Evolutionary conservation across 2,797 vertebrate species (phyloP), one percentile per base, ranked within the genome.

Genomic region (Ictinia mississippiensis): DNA sequence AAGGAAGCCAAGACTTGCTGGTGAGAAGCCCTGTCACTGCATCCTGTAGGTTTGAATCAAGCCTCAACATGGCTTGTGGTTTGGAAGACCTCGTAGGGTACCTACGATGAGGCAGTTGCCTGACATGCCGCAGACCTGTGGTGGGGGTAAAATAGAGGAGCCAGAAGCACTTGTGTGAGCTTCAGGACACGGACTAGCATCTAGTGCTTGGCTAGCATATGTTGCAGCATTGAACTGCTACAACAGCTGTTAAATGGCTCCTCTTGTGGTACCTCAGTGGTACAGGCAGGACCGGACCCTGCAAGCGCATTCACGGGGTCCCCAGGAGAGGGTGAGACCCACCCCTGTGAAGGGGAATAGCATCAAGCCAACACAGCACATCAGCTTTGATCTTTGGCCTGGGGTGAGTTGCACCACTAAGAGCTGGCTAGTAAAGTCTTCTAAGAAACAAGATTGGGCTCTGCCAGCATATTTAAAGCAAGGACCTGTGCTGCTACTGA

Each of bases 111-210:
- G 50, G 74, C 12, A 49, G 50, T 4, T 9, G 40, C n/a, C n/a
- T 49, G 44, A 49, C 22, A 91, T 0, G 0, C n/a, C 3, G 2
- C 17, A 71, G 29, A 61, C 0, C 2, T 23, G 9, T 33, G 26
- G 21, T 8, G 18, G 15, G 45, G 13, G 15, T 62, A 37, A 65
- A 92, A 77, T 0, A 83, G 50, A 86, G n/a, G 62, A 79, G 37
- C 28, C 50, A 59, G 25, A 42, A 47, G 15, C 5, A 29, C 26
- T 38, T 8, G 5, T 7, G 45, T n/a, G 49, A 90, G 37, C 62
- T 87, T 26, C 37, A 72, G 45, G 49, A 61, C 2, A 2, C 7
- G 1, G 9, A 8, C 11, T 11, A 58, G 26, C 63, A 66, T 13
- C 78, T n/a, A 55, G 16, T 10, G 6, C 53, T 78, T 42, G 15